Conservation (phyloP, 2,113 vertebrate genomes). For the Mandrillus leucophaeus region DNA sequence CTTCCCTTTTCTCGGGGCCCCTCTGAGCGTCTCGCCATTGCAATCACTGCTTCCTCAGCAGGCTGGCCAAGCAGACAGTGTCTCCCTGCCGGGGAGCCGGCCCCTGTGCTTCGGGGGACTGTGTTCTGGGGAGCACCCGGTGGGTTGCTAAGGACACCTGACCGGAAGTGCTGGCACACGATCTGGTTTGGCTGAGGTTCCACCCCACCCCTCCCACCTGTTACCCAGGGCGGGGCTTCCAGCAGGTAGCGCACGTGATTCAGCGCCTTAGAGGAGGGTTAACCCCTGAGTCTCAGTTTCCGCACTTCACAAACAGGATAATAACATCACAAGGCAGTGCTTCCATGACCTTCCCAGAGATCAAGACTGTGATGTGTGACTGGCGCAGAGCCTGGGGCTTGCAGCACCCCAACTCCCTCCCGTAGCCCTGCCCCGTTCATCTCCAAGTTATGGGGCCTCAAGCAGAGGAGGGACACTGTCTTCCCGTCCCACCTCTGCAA, state of each 20-base stretch:
- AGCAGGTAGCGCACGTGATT: rapidly evolving
- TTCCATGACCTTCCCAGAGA: neutral
- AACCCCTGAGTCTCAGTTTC: neutral
- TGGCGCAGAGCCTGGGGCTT: neutral
- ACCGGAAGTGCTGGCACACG: neutral
- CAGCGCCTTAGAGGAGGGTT: neutral
- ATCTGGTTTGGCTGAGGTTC: neutral
- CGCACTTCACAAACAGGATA: neutral
- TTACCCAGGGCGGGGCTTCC: neutral
- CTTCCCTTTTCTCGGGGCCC: neutral
- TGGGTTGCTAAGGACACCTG: no score
- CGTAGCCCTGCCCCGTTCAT: rapidly evolving
- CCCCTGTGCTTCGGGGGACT: neutral
- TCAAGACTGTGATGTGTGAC: rapidly evolving
- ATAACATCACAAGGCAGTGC: rapidly evolving
- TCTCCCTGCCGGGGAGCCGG: neutral
- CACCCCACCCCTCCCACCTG: no score
- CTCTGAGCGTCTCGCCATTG: rapidly evolving
- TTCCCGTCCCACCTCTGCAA: neutral
- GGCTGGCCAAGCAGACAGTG: neutral
- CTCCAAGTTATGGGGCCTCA: neutral
- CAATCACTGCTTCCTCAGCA: neutral
- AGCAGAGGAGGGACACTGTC: neutral
- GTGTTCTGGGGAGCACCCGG: neutral
- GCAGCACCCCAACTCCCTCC: rapidly evolving